phyloP scores from a whole-genome alignment of 2,797 vertebrate genomes.

The Melanotaenia pygmaea region DNA sequence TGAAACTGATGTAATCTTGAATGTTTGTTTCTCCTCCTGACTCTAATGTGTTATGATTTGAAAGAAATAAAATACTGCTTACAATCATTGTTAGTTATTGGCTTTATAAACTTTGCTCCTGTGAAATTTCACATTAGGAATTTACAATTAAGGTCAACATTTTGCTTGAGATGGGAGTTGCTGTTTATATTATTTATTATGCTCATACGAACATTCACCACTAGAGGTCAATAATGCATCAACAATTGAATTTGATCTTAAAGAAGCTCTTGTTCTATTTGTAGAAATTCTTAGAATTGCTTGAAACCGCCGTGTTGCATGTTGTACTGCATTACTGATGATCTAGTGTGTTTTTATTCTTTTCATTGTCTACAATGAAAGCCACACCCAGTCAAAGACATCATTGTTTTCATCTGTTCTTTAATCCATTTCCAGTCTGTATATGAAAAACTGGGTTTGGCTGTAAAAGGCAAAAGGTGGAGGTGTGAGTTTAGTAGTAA shows the following conservation, averaged over 20 bases:
- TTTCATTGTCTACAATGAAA: not conserved
- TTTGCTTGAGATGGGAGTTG: not conserved
- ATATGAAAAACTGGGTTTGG: conserved; percentile 23
- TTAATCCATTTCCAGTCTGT: conserved; percentile 11
- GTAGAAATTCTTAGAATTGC: conserved; percentile 21
- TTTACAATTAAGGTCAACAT: conserved; percentile 37
- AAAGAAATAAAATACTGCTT: not conserved
- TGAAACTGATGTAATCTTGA: conserved; percentile 20
- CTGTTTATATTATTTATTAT: conserved; percentile 42
- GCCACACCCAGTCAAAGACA: conserved; percentile 6
- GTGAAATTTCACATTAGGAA: conserved; percentile 24
- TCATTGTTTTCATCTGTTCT: not conserved
- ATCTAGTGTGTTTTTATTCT: not conserved
- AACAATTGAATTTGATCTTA: conserved; percentile 19
- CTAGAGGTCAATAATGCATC: conserved; percentile 79
- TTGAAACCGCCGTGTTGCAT: not conserved
- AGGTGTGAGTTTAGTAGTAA: conserved; percentile 10
- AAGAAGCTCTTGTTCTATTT: not conserved
- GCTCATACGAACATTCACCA: conserved; percentile 31
- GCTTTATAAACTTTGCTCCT: conserved; percentile 12
- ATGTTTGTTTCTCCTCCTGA: conserved; percentile 6
- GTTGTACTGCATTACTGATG: not conserved
- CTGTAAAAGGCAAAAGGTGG: conserved; percentile 7
- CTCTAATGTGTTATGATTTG: conserved; percentile 13
- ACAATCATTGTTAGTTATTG: not conserved